These are phyloP conservation scores for Xestia c-nigrum DNA, from an alignment of 2,888 invertebrate species.

Conservation along the genomic window DNA sequence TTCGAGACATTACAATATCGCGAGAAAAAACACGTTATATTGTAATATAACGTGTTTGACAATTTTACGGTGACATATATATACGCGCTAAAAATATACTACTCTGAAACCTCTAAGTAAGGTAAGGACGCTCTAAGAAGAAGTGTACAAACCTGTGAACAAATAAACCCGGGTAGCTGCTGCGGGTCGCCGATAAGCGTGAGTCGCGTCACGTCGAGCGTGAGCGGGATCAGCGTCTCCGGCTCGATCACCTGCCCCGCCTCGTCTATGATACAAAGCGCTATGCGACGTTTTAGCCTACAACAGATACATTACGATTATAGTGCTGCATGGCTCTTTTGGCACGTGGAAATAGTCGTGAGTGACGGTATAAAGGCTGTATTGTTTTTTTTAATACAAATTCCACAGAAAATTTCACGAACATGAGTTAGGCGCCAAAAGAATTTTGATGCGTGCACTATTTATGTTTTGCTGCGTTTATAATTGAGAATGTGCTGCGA, in stretches of 20 bases:
- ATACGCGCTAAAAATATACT: background rate
- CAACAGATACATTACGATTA: background rate
- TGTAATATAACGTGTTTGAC: no score
- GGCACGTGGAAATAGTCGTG: background rate
- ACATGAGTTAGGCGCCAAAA: no score
- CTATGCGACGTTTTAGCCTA: conserved; percentile 85
- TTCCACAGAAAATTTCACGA: background rate
- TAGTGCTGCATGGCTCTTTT: background rate
- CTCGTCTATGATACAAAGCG: conserved; percentile 95
- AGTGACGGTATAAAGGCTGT: background rate
- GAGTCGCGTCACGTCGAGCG: conserved; percentile 93
- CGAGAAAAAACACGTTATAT: no score
- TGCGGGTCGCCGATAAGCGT: conserved; percentile 97
- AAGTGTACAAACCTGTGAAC: conserved; percentile 91
- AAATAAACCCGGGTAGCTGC: conserved; percentile 95
- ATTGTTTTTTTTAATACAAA: background rate
- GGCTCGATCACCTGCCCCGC: conserved; percentile 97
- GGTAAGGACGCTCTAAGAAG: background rate
- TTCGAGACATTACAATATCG: no score
- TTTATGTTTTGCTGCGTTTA: no score
- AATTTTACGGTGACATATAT: no score
- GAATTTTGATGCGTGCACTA: no score
- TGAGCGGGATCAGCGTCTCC: conserved; percentile 95
- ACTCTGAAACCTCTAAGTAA: background rate
- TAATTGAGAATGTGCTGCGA: no score